Base-by-base conservation (phyloP, 2,797 vertebrate species). In the Tympanoctomys barrerae region DNA sequence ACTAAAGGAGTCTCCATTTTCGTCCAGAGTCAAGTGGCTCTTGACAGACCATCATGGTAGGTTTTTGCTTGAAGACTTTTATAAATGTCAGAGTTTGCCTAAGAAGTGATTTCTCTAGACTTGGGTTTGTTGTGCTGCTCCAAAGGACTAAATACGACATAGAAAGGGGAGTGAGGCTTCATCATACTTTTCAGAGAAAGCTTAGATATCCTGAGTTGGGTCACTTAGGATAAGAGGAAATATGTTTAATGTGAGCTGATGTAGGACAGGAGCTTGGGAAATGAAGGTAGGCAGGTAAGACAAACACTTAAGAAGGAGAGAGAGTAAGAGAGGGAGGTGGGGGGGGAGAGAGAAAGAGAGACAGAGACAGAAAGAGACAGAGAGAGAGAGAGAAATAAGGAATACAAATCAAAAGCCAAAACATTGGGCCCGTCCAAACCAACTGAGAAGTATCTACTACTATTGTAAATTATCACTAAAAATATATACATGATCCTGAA, bases 81-180 rank as follows among this genome's bases (percentile, higher is more conserved):
- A 91, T 46, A 68, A 88, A 95, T 79, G 75, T 70, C 52, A 80
- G 11, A 71, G 88, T 90, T 94, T 96, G 79, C 33, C 62, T 81
- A 62, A 91, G 52, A 89, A 87, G 54, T 52, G 46, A 24, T 87
- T 95, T 94, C 49, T 22, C n/a, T 88, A 87, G 92, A 22, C 11
- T 94, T 91, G 54, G 19, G 66, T 11, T 83, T 78, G 73, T 92
- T 68, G 68, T 16, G 1, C n/a, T 42, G 62, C 89, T 91, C 79
- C 26, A 70, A 42, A 86, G 46, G 62, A 91, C 91, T 24, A 77
- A 26, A 79, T 86, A 33, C 77, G 93, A 93, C n/a, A 77, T 5
- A 16, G 11, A 22, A 66, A 28, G 57, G 39, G 46, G 94, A 84
- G 71, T 59, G 52, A 68, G 52, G 22, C 22, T 94, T 61, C 10